These are phyloP conservation scores for Corythoichthys intestinalis DNA, from an alignment of 2,113 vertebrate genomes.

Conservation along the genomic window DNA sequence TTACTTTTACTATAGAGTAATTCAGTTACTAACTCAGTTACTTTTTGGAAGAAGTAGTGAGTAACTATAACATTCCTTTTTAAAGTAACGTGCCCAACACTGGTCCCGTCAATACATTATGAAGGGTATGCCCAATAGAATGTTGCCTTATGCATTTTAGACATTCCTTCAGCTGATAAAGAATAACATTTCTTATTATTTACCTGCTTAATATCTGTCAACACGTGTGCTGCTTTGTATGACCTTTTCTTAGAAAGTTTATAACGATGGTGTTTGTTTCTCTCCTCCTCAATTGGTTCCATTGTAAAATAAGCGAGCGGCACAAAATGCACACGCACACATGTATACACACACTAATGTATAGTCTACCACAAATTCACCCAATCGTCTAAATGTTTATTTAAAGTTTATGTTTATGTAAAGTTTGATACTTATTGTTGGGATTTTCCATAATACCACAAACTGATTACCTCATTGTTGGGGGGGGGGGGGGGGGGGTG, in stretches of 20 bases:
- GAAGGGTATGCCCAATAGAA: background rate
- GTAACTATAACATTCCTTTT: too few species aligned
- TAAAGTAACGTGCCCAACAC: too few species aligned
- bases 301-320: slow-evolving; percentile 24
- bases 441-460: slow-evolving; percentile 33
- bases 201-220: slow-evolving; percentile 33
- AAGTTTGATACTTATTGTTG: slow-evolving; percentile 40
- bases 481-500: too few species aligned
- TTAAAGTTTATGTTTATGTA: slow-evolving; percentile 44
- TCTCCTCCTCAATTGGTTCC: slow-evolving; percentile 5
- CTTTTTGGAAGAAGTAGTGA: too few species aligned
- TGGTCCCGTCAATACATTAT: too few species aligned
- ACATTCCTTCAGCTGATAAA: slow-evolving; percentile 42
- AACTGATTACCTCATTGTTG: slow-evolving; percentile 30
- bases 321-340: slow-evolving; percentile 2
- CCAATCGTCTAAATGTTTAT: slow-evolving; percentile 49
- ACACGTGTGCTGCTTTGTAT: slow-evolving; percentile 46
- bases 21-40: too few species aligned
- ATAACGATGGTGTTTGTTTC: slow-evolving; percentile 16
- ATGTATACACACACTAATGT: background rate
- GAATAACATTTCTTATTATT: slow-evolving; percentile 44
- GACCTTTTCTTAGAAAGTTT: slow-evolving; percentile 36
- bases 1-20: too few species aligned
- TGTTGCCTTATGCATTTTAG: slow-evolving; percentile 22
- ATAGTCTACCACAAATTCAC: slow-evolving; percentile 29